Evolutionary conservation across 2,888 invertebrate species (phyloP), one percentile per base, ranked within the genome.

Genomic region (Aplocera efformata): DNA sequence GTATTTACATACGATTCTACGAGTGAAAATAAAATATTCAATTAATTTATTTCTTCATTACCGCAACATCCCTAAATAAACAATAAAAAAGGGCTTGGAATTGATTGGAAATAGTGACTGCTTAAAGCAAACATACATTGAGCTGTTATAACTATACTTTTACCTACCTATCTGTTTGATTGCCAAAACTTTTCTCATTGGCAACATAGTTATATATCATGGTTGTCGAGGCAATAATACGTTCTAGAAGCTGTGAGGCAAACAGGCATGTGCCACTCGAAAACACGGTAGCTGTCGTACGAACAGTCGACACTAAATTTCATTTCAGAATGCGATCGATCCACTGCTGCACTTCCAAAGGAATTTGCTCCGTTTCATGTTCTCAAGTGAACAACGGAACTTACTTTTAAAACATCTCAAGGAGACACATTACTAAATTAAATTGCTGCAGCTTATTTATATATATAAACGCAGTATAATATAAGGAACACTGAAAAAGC

Each of bases 231-330:
- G 27, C n/a, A n/a, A n/a, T 27, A 40, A 34, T 38, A 40, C 10
- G 34, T 20, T 3, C 13, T 17, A 20, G 25, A 25, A 6, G 30
- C 27, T 32, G 42, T 34, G 33, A 35, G 29, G 37, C 35, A 31
- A 33, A 38, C 32, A 11, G 42, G 50, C 42, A 44, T 50, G 40
- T 49, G 50, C 50, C 50, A 50, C 48, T 53, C 48, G 36, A 39
- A n/a, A 27, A 31, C 42, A 30, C 26, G 35, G 34, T 33, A 21
- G 35, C 40, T 48, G 38, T 49, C 36, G 30, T 29, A 41, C 43
- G 58, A 55, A 59, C 58, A 61, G 59, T 63, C 60, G 53, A 63
- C 62, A 58, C 54, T 70, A 72, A 78, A 75, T 73, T 73, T 71
- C 53, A 76, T 76, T 78, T 55, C 54, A 50, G 55, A 56, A 60